Conservation (phyloP, 2,113 vertebrate species). For the Notarius lentiginosus region DNA sequence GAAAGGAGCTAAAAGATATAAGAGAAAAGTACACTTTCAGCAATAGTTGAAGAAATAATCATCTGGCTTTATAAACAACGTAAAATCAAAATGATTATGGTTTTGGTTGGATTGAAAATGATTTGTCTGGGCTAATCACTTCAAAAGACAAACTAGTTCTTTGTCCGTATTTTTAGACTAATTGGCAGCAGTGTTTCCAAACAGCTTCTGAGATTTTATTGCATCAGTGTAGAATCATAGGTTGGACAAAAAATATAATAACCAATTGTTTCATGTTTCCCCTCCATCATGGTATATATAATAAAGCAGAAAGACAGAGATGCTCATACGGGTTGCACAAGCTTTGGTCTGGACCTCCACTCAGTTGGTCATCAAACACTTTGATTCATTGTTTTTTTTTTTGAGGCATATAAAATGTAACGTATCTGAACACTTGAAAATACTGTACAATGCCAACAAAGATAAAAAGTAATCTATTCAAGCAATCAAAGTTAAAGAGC, state of each 20-base stretch:
- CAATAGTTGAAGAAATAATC: not conserved
- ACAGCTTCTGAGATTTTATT: no score
- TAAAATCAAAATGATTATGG: no score
- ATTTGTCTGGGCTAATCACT: no score
- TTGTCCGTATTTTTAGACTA: no score
- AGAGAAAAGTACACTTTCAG: not conserved
- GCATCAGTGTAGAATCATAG: not conserved
- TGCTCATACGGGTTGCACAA: not conserved
- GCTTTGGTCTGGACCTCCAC: not conserved
- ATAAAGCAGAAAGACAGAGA: not conserved
- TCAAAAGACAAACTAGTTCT: no score
- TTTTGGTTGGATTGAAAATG: no score
- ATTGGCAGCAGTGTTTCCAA: no score
- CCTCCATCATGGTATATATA: not conserved
- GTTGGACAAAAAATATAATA: not conserved
- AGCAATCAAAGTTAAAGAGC: not conserved
- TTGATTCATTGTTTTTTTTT: not conserved
- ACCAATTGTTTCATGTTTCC: not conserved
- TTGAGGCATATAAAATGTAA: no score
- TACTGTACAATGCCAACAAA: not conserved
- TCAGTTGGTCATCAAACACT: not conserved
- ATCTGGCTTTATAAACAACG: not conserved
- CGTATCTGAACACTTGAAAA: not conserved
- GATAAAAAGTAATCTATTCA: not conserved
- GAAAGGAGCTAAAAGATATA: not conserved